Base-by-base conservation (phyloP, 1,140 invertebrate species). In the Drosophila lacertosa region DNA sequence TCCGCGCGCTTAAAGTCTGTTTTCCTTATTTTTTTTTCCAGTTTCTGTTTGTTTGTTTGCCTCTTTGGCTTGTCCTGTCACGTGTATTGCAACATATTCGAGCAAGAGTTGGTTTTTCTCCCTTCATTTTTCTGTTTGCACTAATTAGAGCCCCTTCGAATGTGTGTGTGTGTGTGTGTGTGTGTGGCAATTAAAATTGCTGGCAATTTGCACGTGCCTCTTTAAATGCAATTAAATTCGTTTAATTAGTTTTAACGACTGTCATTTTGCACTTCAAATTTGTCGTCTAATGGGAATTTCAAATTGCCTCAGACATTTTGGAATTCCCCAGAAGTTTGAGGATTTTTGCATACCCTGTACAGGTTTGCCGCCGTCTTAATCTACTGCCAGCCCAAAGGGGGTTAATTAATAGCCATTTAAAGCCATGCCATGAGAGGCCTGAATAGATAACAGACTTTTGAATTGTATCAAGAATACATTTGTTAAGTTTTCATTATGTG, bases 181-280 rank as follows among this genome's bases (percentile, higher is more conserved):
- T 62, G 42, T 69, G 42, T 35, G 42, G 51, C 67, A 70, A 70
- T 70, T 70, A 70, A 70, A 70, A 65, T 65, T 64, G 67, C 37
- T 70, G 57, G 67, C 67, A 70, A 65, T 70, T 70, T 65, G 60
- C 67, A 70, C 67, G 67, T 70, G 67, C 67, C 67, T 65, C 60
- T 70, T 70, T 57, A 70, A 65, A 70, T 65, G 60, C 67, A 44
- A 70, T 70, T 70, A 70, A 70, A 70, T 70, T 50, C 60, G 51
- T 70, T 70, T 65, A 70, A 70, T 70, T 65, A 65, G 67, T 70
- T 70, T 70, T 70, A 70, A 70, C 60, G 67, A 51, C 67, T 35
- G 51, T n/a, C 42, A 64, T 70, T 70, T 70, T 42, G 44, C 66
- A 64, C 42, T 64, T 55, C 18, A 54, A 54, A 48, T 16, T 39